Base-by-base conservation (phyloP, 1,140 invertebrate species). In the Saxidomus purpurata region DNA sequence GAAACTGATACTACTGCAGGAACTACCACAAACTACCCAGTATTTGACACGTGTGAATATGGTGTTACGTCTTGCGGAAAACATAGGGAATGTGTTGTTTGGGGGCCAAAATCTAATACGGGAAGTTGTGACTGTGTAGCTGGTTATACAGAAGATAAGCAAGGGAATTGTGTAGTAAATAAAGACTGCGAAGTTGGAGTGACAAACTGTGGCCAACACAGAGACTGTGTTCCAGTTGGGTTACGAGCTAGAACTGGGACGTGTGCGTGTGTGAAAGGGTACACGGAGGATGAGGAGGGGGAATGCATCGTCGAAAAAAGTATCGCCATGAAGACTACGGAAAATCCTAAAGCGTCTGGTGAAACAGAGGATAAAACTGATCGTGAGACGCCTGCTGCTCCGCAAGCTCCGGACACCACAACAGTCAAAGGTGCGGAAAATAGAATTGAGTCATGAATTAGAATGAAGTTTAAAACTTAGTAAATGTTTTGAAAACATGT, bases 61-160 rank as follows among this genome's bases (percentile, higher is more conserved):
- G 79, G 52, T 0, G 43, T 79, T 15, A 36, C 63, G n/a, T 36
- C 74, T 22, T 91, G 90, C 79, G 74, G 61, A 34, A 17, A 80
- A 34, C 55, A 91, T 52, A 74, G 82, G 59, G 81, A 85, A 28
- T 91, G 90, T 90, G 40, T 63, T 6, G 49, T 84, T 11, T 81
- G 76, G 0, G 52, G 80, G 17, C 74, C 77, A 15, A 79, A 83
- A 55, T 82, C 74, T 3, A 80, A 86, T 19, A 34, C 40, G 76
- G 91, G 91, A 49, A 67, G 74, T 25, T 92, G 91, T 89, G 22
- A 28, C n/a, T 92, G 91, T 87, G 71, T 84, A n/a, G 38, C 49
- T 17, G 81, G 86, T 2, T 91, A 83, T 74, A 31, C 55, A 22
- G 69, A 86, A 28, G 79, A 92, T 77, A 47, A 25, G 0, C 19